Evolutionary conservation across 1,140 invertebrate genomes (phyloP).

Genomic region (Caenorhabditis tropicalis): DNA sequence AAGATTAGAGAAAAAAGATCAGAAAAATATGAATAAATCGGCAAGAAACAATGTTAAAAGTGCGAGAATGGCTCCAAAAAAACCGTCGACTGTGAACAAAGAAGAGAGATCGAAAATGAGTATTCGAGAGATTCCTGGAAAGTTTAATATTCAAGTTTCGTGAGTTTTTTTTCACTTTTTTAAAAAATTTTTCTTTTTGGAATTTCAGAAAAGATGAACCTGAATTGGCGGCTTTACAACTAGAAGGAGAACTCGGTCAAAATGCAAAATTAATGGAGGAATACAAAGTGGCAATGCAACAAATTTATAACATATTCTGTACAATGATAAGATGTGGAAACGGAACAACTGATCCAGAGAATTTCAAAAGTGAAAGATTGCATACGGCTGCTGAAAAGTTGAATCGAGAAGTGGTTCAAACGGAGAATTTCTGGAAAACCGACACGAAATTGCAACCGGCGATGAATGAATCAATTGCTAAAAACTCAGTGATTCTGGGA

Average conservation of each 20-base stretch:
- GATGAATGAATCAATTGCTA: background rate
- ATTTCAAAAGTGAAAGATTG: background rate
- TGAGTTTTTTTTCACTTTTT: background rate
- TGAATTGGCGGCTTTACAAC: background rate
- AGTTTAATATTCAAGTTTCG: background rate
- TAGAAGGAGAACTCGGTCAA: background rate
- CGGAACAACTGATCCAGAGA: background rate
- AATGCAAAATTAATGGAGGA: background rate
- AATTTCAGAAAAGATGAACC: slow-evolving; percentile 21
- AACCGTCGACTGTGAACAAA: background rate
- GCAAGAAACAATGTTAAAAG: background rate
- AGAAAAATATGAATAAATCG: background rate
- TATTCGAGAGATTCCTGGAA: background rate
- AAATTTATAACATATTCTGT: background rate
- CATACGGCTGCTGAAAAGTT: background rate
- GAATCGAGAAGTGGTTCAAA: background rate
- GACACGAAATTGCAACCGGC: slow-evolving; percentile 17
- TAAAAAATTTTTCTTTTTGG: background rate
- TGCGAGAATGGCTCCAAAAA: background rate
- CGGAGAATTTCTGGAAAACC: background rate
- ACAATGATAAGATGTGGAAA: slow-evolving; percentile 19
- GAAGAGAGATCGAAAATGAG: background rate
- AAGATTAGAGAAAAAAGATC: background rate
- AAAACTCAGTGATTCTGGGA: background rate
- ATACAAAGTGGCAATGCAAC: background rate